Percentiles rank a stretch among this genome's conserved stretches.
Evolutionary conservation across 2,888 invertebrate genomes (phyloP).

Genomic region (Drosophila colorata): DNA sequence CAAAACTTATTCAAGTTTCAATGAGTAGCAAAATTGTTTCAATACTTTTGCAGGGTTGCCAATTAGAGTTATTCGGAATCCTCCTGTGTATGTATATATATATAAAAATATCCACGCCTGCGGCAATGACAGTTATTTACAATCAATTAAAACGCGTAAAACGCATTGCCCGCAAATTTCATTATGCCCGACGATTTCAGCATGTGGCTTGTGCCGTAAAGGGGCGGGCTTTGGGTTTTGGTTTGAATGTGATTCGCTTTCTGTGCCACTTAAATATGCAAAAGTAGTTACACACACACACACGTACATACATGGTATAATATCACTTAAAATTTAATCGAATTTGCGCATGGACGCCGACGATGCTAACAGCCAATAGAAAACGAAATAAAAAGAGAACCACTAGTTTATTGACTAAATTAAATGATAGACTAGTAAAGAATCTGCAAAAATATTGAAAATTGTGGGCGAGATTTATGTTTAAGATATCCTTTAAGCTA

Average conservation of each 20-base stretch:
- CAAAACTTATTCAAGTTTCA: constrained; percentile 46
- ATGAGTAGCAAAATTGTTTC: constrained; percentile 32
- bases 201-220: constrained; percentile 10
- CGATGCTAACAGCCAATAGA: constrained; percentile 27
- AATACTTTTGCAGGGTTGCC: constrained; percentile 34
- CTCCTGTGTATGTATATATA: background rate
- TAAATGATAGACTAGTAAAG: background rate
- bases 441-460: background rate
- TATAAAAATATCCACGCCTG: constrained; percentile 15
- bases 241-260: constrained; percentile 51
- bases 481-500: background rate
- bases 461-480: background rate
- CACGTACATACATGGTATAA: constrained; percentile 39
- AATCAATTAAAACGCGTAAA: constrained; percentile 75
- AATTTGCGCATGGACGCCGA: constrained; percentile 61
- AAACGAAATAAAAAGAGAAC: constrained; percentile 16
- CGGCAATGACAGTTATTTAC: constrained; percentile 65
- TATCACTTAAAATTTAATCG: constrained; percentile 75
- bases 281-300: constrained; percentile 54
- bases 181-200: constrained; percentile 52
- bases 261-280: constrained; percentile 69
- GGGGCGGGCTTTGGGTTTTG: constrained; percentile 18
- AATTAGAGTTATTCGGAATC: constrained; percentile 31
- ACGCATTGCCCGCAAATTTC: constrained; percentile 69
- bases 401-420: constrained; percentile 6